Percentiles rank a stretch among this genome's conserved stretches.
phyloP scores from a whole-genome alignment of 2,797 vertebrate species.

The Mormyrus proboscirostris region DNA sequence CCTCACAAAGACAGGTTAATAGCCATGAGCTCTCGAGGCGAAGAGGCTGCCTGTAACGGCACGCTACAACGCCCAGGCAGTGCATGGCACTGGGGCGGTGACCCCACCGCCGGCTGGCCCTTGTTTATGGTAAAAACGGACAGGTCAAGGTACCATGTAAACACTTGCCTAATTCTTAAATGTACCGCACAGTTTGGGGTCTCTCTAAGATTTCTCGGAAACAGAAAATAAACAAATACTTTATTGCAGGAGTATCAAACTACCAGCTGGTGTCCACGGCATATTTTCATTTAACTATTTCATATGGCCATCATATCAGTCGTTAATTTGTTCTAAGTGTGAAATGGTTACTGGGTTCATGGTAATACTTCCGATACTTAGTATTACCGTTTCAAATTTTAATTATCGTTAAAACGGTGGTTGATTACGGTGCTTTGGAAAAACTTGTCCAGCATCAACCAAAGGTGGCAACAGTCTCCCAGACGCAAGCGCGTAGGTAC shows the following conservation, averaged over 20 bases:
- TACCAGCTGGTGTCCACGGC: neutral
- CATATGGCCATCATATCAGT: neutral
- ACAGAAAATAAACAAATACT: neutral
- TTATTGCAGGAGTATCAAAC: neutral
- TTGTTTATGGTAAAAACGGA: conserved; percentile 42
- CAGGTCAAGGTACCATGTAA: conserved; percentile 22
- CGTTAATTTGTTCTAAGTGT: neutral
- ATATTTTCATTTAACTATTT: neutral
- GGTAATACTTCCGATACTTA: neutral
- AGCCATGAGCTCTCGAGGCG: conserved; percentile 22
- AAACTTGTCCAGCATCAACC: neutral
- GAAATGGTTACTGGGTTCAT: neutral
- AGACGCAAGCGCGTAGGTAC: too few species aligned
- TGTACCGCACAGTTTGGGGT: neutral
- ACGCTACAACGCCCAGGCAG: conserved; percentile 20
- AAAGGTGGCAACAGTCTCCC: neutral
- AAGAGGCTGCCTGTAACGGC: conserved; percentile 24
- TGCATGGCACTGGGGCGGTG: conserved; percentile 37
- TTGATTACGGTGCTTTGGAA: neutral
- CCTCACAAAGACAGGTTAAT: conserved; percentile 33
- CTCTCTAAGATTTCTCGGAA: neutral
- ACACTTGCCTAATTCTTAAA: neutral
- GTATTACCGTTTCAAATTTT: neutral
- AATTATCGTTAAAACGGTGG: neutral
- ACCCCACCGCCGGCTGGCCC: conserved; percentile 36